A percentile compares a stretch with the other conserved stretches of the same genome.
These are phyloP conservation scores for Heliconius hortense DNA, from an alignment of 2,888 invertebrate genomes.

Conservation along the genomic window DNA sequence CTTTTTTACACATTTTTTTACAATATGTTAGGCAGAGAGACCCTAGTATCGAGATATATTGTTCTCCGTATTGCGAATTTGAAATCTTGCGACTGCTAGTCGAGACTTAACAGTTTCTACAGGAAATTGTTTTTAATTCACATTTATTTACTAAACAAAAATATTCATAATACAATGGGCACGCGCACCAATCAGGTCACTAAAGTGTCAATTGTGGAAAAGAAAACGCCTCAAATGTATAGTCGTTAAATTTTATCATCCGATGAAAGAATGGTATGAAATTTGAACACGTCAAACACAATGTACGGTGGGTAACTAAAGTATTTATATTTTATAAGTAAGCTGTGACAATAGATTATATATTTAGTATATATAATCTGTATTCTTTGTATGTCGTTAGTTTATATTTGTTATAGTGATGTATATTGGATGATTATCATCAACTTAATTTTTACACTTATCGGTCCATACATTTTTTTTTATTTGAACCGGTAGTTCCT, in stretches of 20 bases:
- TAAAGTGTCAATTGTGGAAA: slow-evolving; percentile 73
- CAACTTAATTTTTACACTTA: background rate
- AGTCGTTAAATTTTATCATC: slow-evolving; percentile 68
- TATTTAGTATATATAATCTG: background rate
- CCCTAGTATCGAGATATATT: no score
- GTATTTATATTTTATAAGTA: background rate
- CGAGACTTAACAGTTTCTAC: no score
- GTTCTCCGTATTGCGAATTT: no score
- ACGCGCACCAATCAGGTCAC: slow-evolving; percentile 58
- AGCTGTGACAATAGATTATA: background rate
- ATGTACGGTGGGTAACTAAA: slow-evolving; percentile 28
- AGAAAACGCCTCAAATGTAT: slow-evolving; percentile 57
- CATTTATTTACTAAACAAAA: background rate
- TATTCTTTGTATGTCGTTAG: background rate
- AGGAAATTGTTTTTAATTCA: no score
- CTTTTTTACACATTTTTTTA: no score
- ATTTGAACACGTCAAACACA: slow-evolving; percentile 27
- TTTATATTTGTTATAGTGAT: background rate
- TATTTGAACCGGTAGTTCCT: background rate
- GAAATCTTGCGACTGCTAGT: no score
- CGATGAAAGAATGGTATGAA: slow-evolving; percentile 49
- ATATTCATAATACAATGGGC: slow-evolving; percentile 51
- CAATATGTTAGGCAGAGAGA: no score
- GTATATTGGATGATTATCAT: background rate
- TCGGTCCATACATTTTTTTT: background rate